phyloP scores from a whole-genome alignment of 2,113 vertebrate genomes.

The Calypte anna region DNA sequence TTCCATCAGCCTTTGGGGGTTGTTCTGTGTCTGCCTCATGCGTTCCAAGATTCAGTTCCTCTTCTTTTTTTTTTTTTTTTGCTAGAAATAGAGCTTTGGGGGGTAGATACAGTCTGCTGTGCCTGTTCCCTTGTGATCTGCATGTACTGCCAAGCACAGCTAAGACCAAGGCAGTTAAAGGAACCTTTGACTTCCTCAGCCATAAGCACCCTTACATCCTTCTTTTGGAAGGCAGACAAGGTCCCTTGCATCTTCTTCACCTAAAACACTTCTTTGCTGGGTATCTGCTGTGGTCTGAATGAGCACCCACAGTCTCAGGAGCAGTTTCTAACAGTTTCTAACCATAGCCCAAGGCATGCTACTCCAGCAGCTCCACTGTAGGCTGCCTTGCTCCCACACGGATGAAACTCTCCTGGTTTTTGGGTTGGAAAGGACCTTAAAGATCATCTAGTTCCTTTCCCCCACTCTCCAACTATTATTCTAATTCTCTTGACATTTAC shows the following conservation, averaged over 20 bases:
- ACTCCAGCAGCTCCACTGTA: neutral
- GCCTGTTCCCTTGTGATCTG: neutral
- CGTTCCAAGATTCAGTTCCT: neutral
- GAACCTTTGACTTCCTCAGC: neutral
- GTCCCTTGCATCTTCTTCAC: too few relatives aligned
- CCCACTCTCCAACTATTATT: neutral
- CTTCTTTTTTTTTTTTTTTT: neutral
- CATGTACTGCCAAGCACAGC: neutral
- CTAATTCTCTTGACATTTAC: neutral
- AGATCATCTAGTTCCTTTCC: too few relatives aligned
- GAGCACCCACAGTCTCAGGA: too few relatives aligned
- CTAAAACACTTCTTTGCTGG: too few relatives aligned
- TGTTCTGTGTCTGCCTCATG: neutral
- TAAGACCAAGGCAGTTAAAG: neutral
- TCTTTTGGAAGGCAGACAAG: too few relatives aligned
- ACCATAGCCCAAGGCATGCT: too few relatives aligned
- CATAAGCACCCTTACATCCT: too few relatives aligned
- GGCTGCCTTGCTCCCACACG: neutral
- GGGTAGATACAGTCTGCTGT: neutral
- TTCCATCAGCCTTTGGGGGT: too few relatives aligned
- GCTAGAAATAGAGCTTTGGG: neutral
- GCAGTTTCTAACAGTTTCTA: too few relatives aligned
- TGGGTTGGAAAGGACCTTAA: too few relatives aligned
- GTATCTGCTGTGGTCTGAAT: too few relatives aligned
- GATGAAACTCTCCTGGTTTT: too few relatives aligned